These are phyloP conservation scores for Lutraria lutraria DNA, from an alignment of 2,888 invertebrate species.

Conservation along the genomic window DNA sequence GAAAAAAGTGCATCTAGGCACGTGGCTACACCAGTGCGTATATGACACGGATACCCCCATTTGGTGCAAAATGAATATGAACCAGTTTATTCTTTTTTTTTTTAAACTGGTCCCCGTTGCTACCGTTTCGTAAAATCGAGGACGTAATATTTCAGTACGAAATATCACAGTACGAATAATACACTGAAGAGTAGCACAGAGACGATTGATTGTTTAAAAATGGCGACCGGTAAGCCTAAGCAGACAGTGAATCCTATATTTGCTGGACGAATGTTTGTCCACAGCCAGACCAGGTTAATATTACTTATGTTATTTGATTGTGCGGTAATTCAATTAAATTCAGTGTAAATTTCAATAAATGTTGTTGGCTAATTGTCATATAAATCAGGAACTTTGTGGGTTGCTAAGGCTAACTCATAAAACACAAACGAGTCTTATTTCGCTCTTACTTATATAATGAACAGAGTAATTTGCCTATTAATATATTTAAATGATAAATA, in stretches of 20 bases:
- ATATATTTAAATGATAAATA: too few relatives aligned
- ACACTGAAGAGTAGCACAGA: slow-evolving; percentile 18
- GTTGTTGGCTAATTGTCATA: not conserved
- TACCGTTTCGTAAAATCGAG: not conserved
- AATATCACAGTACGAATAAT: slow-evolving; percentile 8
- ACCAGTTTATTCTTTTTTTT: too few relatives aligned
- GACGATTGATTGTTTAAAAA: slow-evolving; percentile 61
- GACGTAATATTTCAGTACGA: not conserved
- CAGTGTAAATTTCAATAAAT: not conserved
- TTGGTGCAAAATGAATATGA: too few relatives aligned
- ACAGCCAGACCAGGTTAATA: slow-evolving; percentile 75
- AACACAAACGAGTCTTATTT: not conserved
- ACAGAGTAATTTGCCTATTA: too few relatives aligned
- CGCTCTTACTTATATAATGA: not conserved
- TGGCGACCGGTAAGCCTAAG: slow-evolving; percentile 59
- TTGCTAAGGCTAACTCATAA: not conserved
- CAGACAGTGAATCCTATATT: slow-evolving; percentile 72
- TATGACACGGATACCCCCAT: too few relatives aligned
- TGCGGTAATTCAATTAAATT: not conserved
- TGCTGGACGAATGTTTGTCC: slow-evolving; percentile 76
- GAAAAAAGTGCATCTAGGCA: too few relatives aligned
- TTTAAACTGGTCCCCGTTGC: too few relatives aligned
- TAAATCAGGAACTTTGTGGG: not conserved
- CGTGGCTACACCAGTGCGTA: too few relatives aligned
- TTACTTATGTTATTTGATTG: not conserved